phyloP scores from a whole-genome alignment of 2,113 vertebrate species.

The Paratilapia polleni region DNA sequence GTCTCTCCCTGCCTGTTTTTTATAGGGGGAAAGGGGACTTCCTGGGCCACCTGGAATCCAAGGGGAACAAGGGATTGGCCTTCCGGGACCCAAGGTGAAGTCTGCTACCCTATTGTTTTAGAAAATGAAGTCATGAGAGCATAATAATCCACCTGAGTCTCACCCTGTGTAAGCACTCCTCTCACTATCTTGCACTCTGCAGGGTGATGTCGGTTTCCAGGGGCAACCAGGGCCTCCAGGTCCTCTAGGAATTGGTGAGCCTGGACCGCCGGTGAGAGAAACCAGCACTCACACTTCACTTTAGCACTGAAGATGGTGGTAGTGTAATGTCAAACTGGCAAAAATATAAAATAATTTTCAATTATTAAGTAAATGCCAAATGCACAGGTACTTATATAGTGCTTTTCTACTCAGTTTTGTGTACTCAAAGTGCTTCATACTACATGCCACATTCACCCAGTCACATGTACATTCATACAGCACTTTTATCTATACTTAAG shows the following conservation, averaged over 20 bases:
- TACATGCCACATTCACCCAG: too few species aligned
- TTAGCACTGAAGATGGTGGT: not conserved
- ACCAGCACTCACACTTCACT: not conserved
- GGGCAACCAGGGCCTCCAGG: constrained; percentile 85
- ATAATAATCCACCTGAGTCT: constrained; percentile 9
- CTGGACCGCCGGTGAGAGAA: constrained; percentile 83
- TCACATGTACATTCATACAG: too few species aligned
- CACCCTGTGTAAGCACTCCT: not conserved
- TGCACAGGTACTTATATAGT: too few species aligned
- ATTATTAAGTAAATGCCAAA: not conserved
- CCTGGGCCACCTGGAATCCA: constrained; percentile 87
- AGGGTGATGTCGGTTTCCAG: constrained; percentile 86
- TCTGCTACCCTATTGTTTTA: not conserved
- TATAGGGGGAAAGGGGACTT: constrained; percentile 90
- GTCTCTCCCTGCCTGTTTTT: constrained; percentile 16
- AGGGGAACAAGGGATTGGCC: constrained; percentile 89
- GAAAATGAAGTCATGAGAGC: constrained; percentile 15
- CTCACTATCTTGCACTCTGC: constrained; percentile 30
- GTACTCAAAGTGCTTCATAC: too few species aligned
- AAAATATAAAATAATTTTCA: too few species aligned
- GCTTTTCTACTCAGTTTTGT: too few species aligned
- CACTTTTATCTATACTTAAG: too few species aligned
- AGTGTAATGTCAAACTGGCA: not conserved
- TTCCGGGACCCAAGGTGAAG: constrained; percentile 88
- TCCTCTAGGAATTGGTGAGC: constrained; percentile 85